Base-by-base conservation (phyloP, 2,888 invertebrate species). In the Dryobotodes eremita region DNA sequence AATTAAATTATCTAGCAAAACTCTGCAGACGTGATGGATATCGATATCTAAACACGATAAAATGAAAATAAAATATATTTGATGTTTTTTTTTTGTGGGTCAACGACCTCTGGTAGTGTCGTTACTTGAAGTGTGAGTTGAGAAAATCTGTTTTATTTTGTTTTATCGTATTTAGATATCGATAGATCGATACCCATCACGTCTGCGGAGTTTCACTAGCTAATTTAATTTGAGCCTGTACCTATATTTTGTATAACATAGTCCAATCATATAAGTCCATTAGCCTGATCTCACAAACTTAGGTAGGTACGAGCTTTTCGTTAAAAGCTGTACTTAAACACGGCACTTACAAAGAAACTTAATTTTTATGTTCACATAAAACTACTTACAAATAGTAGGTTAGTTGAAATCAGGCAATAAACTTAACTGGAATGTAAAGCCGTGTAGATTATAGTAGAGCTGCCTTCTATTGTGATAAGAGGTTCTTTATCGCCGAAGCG, bases 291-390 rank as follows among this genome's bases (percentile, higher is more conserved):
- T 17, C 48, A 69, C 46, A 71, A 23, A 36, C 36, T 23, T 20
- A 62, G 4, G 6, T 46, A 77, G 15, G 2, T 42, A 26, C 59
- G 17, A 69, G 42, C 31, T 72, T 72, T 62, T 53, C n/a, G 57
- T 72, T 75, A 71, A 72, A 77, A 85, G 31, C 71, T 48, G 59
- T 71, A 71, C 65, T 69, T 75, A 83, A 82, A 74, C 72, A 72
- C 72, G 72, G 76, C 77, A 78, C 73, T 81, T 55, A 82, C 79
- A 86, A 81, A 87, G 81, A 53, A 82, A 85, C 77, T 88, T 71
- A 86, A 84, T 79, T 79, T 89, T 86, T 81, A 89, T 86, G 89
- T 78, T 80, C 71, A 79, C 84, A 84, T 88, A 86, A 85, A 88
- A 88, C 79, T 89, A 84, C 86, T 84, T 82, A 89, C 81, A 86